Conservation (phyloP, 2,113 vertebrate genomes). For the Terrapene triunguis region DNA sequence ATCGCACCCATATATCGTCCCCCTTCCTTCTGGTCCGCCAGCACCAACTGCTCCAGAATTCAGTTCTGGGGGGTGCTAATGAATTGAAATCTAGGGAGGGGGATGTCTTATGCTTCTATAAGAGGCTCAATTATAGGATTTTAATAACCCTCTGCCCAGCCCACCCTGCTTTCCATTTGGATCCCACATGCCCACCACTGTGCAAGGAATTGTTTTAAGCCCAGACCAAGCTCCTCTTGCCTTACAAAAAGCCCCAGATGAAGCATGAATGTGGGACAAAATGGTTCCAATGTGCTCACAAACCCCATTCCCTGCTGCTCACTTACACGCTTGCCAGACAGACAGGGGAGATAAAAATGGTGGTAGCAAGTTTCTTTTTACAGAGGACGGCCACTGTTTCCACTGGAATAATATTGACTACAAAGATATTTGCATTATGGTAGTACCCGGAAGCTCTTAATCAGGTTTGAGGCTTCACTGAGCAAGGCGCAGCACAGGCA, state of each 20-base stretch:
- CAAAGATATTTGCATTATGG: not conserved
- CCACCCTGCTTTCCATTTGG: not conserved
- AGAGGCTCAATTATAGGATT: accelerated
- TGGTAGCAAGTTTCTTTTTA: not conserved
- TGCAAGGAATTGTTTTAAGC: not conserved
- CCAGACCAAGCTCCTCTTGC: accelerated
- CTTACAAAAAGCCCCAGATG: not conserved
- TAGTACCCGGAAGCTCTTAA: not conserved
- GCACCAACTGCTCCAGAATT: not conserved
- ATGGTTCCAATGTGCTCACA: not conserved
- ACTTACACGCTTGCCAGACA: not conserved
- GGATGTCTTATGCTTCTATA: accelerated
- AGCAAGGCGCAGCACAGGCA: not conserved
- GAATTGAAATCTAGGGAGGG: accelerated
- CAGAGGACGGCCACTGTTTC: not conserved
- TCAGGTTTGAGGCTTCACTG: not conserved
- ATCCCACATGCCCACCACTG: accelerated
- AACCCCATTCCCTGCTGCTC: not conserved
- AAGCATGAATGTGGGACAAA: not conserved
- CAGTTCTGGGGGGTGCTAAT: not conserved
- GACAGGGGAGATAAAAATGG: not conserved
- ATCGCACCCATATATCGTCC: not conserved
- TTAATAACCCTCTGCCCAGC: not conserved
- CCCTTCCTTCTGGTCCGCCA: not conserved
- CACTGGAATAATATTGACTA: not conserved